Evolutionary conservation across 2,113 vertebrate genomes (phyloP).

Genomic region (Calyptomena viridis): DNA sequence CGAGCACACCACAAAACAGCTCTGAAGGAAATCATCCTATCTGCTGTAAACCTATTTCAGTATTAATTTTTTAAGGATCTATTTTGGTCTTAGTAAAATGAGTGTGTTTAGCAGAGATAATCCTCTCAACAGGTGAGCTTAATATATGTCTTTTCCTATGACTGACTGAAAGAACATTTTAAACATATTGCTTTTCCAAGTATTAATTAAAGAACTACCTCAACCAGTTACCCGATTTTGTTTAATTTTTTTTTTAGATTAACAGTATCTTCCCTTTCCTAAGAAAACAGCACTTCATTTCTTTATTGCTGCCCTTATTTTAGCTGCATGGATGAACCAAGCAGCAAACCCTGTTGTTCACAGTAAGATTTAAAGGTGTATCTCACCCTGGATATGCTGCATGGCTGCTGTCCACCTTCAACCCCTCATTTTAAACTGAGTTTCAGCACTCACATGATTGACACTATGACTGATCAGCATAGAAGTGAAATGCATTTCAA

Average conservation of each 20-base stretch:
- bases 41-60: conserved; percentile 1
- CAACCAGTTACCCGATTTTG: not conserved
- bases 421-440: rapidly evolving
- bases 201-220: conserved; percentile 39
- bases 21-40: conserved; percentile 33
- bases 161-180: conserved; percentile 3
- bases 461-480: not conserved
- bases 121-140: conserved; percentile 61
- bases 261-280: not conserved
- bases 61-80: conserved; percentile 43
- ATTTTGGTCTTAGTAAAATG: conserved; percentile 46
- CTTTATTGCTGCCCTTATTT: not conserved
- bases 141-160: conserved; percentile 2
- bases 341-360: not conserved
- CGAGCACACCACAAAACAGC: conserved; percentile 44
- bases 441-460: not conserved
- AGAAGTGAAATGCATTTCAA: not conserved
- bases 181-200: conserved; percentile 16
- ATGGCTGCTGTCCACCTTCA: not conserved
- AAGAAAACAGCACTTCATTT: not conserved
- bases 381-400: not conserved
- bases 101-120: conserved; percentile 53
- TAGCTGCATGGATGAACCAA: not conserved
- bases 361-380: not conserved
- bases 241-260: not conserved